Base-by-base conservation (phyloP, 2,797 vertebrate genomes). In the Ctenosaura bakeri region DNA sequence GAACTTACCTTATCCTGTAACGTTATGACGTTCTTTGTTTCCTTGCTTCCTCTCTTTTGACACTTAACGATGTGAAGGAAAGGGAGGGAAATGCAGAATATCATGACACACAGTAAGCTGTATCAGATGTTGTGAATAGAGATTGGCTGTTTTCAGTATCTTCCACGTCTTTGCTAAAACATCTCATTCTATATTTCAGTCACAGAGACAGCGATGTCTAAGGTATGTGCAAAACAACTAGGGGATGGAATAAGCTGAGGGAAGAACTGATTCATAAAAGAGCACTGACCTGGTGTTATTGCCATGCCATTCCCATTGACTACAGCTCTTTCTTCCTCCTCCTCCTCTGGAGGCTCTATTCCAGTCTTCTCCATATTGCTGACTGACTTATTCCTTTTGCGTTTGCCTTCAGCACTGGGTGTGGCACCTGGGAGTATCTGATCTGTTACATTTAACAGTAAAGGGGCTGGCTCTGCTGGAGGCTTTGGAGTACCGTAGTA, bases 401-500 rank as follows among this genome's bases (percentile, higher is more conserved):
- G 98, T 96, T 99, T 99, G 95, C 98, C 98, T 97, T 99, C 98
- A 85, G 98, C 97, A 95, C 98, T 99, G 94, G 98, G 98, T 97
- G 98, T 98, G 96, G 98, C 98, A 93, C 99, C 99, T 85, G 99
- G 98, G 94, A 99, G 97, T 96, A 99, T 98, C 97, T 99, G 98
- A 94, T 99, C 99, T 89, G 98, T 99, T 97, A 99, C 98, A 99
- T 99, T 99, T 97, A 99, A 98, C 97, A 99, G 97, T 96, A 98
- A 95, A 38, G 98, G 97, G 91, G 98, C 98, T 85, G 99, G 99
- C 96, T 99, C 98, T 73, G 98, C 98, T 46, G 98, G 98, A 95
- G 99, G 99, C 97, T 99, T 99, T 0, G 99, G 99, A 26, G 99
- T 99, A 90, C 99, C 99, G 98, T 99, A 99, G 95, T 98, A 99